Evolutionary conservation across 2,797 vertebrate species (phyloP).

Genomic region (Coregonus sp.): DNA sequence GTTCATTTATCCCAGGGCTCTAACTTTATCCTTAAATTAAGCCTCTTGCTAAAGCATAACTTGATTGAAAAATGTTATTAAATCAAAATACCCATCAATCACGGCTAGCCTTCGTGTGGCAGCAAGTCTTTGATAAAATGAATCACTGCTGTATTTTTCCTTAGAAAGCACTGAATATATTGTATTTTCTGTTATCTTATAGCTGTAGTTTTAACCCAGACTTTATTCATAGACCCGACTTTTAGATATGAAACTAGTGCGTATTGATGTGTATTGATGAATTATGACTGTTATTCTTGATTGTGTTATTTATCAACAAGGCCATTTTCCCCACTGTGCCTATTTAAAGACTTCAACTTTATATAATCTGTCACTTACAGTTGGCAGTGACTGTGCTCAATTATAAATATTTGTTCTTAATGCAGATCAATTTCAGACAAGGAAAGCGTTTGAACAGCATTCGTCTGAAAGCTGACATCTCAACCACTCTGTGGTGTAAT

Average conservation of each 20-base stretch:
- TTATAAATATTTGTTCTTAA: slow-evolving; percentile 4
- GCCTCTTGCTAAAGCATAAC: slow-evolving; percentile 79
- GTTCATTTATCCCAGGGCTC: slow-evolving; percentile 83
- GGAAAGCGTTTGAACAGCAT: background rate
- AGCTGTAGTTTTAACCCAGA: slow-evolving; percentile 3
- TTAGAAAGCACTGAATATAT: slow-evolving; percentile 5
- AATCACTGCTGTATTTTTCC: slow-evolving; percentile 4
- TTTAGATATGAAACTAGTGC: background rate
- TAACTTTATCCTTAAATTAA: slow-evolving; percentile 87
- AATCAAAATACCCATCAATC: slow-evolving; percentile 81
- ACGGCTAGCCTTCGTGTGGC: slow-evolving; percentile 73
- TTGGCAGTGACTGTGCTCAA: background rate
- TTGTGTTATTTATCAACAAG: background rate
- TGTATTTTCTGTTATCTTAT: background rate
- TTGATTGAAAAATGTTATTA: slow-evolving; percentile 66
- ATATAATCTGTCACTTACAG: background rate
- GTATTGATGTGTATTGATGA: slow-evolving; percentile 5
- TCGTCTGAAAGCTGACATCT: slow-evolving; percentile 31
- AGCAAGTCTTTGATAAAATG: slow-evolving; percentile 35
- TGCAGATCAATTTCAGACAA: slow-evolving; percentile 2
- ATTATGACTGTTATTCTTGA: background rate
- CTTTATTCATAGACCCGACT: slow-evolving; percentile 3
- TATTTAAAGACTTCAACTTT: background rate
- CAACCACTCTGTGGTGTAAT: slow-evolving; percentile 19
- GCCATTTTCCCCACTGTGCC: background rate